Evolutionary conservation across 2,888 invertebrate genomes (phyloP), one percentile per base, ranked within the genome.

Genomic region (Pomacea canaliculata): DNA sequence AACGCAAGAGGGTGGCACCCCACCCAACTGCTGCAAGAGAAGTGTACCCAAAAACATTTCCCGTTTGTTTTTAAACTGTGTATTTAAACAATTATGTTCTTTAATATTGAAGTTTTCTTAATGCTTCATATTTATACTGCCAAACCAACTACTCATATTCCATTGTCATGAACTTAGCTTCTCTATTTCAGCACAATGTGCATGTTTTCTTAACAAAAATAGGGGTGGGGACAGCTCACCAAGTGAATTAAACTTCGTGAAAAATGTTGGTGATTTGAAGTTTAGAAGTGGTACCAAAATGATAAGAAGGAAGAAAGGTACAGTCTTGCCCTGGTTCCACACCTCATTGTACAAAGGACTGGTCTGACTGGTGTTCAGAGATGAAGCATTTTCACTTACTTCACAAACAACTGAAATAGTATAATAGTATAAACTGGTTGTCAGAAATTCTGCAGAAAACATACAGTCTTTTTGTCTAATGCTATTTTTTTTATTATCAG

Each of bases 191-290:
- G 37, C 37, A 37, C 37, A 37, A 5, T 5, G 5, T 37, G 37
- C 37, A 37, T 37, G 37, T 37, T 37, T 37, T 37, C 37, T 37
- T 37, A 37, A 37, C 3, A 37, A 37, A 37, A 37, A 37, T 5
- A 37, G 37, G 37, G 1, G 37, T 5, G 37, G 37, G 37, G 51
- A 8, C 51, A 56, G 89, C 93, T 93, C 91, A 95, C 97, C 97
- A 77, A 97, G 91, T 73, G 96, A 95, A 91, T 96, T 97, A 87
- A 97, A 97, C 90, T 95, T 96, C 18, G 97, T 96, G 91, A 97
- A 97, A 89, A 97, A 97, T 0, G 96, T 95, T 0, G 96, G 95
- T 37, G 95, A 95, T 82, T 94, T 95, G 88, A 97, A 95, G 91
- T 95, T 96, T 68, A 97, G 92, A 68, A 97, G 91, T 0, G 97